Conservation (phyloP, 2,888 invertebrate species). For the Brachypalpus laphriformis region DNA sequence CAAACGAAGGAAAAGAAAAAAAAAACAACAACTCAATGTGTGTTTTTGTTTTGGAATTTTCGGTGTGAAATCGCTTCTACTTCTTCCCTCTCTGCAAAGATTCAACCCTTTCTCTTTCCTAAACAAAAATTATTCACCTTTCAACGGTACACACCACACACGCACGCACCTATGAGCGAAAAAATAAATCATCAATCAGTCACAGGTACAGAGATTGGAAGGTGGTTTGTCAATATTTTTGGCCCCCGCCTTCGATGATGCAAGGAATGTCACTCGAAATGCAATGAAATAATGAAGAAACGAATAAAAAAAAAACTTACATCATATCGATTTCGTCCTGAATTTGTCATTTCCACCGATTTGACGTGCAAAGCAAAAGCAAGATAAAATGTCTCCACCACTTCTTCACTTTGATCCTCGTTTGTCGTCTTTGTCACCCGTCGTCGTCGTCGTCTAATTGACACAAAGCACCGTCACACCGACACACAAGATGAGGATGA, state of each 20-base stretch:
- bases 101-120: conserved; percentile 17
- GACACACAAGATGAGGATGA: conserved; percentile 41
- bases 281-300: conserved; percentile 21
- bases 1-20: conserved; percentile 6
- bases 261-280: background rate
- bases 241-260: conserved; percentile 1
- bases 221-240: conserved; percentile 24
- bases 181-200: background rate
- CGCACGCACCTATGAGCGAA: background rate
- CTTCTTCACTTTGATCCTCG: conserved; percentile 20
- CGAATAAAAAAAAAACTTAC: conserved; percentile 50
- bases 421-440: conserved; percentile 24
- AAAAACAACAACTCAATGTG: conserved; percentile 5
- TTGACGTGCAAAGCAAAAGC: conserved; percentile 19
- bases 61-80: conserved; percentile 8
- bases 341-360: conserved; percentile 69
- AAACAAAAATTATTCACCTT: conserved; percentile 13
- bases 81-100: background rate
- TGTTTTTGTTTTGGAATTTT: conserved; percentile 60
- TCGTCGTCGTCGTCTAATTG: conserved; percentile 4
- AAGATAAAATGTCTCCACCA: background rate
- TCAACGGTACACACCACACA: background rate
- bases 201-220: background rate
- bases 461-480: conserved; percentile 44
- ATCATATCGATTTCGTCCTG: conserved; percentile 74